Base-by-base conservation (phyloP, 2,113 vertebrate genomes). In the Engraulis encrasicolus region DNA sequence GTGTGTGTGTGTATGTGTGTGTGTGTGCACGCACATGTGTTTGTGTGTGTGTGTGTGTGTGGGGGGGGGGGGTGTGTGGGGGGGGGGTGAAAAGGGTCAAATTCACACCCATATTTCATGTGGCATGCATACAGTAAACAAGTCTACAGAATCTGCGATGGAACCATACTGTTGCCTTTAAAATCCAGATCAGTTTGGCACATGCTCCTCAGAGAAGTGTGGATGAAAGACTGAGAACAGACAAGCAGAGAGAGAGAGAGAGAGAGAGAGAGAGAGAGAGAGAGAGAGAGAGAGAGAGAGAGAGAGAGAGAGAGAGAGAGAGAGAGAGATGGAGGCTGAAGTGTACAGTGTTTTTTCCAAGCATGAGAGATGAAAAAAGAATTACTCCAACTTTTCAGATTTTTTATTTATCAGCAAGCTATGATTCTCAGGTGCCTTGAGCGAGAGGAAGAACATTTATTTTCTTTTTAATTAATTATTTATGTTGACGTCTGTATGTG, bases 11-110 rank as follows among this genome's bases (percentile, higher is more conserved):
- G 36, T 61, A 36, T 45, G 27, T 83, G 52, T 80, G 82, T 79
- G 48, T 86, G 36, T 84, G 77, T 82, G 66, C 20, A 14, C 66
- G 49, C 27, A 52, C 37, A 54, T 74, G 45, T 45, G 40, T 45
- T 3, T 80, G 49, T 38, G 78, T 50, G 78, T 74, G 45, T 45
- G 40, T 45, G 40, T 45, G n/a, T 52, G 74, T 18, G 54, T 27
- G 40, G 50, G 50, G 52, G 58, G 52, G 31, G 27, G 23, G 17
- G 31, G 3, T 45, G 40, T 45, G 40, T 45, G 40, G 40, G 3
- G 40, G 3, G 40, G 40, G 40, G 9, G 40, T 45, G 40, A 45
- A 9, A 3, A 45, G 9, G 40, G 40, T 3, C 40, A 45, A 45
- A 45, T 9, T 45, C 40, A 45, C 40, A 45, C 4, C 40, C 40